Base-by-base conservation (phyloP, 2,113 vertebrate species). In the Callipepla squamata region DNA sequence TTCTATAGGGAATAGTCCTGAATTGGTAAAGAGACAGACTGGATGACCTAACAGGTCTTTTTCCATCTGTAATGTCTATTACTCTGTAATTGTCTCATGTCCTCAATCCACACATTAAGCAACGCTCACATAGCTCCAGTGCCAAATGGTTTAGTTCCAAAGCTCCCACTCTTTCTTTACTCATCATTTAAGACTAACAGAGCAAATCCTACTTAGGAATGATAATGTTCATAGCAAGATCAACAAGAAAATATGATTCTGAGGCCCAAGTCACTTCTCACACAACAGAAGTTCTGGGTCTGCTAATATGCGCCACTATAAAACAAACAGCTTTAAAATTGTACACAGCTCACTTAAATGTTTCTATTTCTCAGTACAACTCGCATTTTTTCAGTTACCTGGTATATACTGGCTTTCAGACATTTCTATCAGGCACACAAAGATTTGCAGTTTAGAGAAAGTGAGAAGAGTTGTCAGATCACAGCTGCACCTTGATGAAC, bases 11-110 rank as follows among this genome's bases (percentile, higher is more conserved):
- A 93, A 89, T 81, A 92, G 66, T 72, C 32, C 38, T 61, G 69
- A 89, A 84, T 85, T 84, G 93, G 32, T 75, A 79, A 92, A 57
- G 87, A 94, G 95, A 91, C 78, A 94, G 78, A 92, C 80, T 84
- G 66, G 80, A 93, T 89, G 91, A 95, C 53, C 89, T 89, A 92
- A 87, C 14, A 76, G 78, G 32, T 84, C 84, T 94, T 92, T 90
- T 92, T 84, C 89, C 93, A 93, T 89, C 84, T 94, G 91, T 85
- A 93, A 91, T 6, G 1, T 78, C 84, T 72, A 81, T 95, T 95
- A 95, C 9, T 92, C 48, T 79, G 74, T 72, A 93, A 92, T 72
- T 68, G 84, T 84, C 70, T 95, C 83, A 74, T 61, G 87, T 89
- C 89, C 74, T 94, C 89, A 91, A 23, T 92, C 78, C 87, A 94